These are phyloP conservation scores for Thryonomys swinderianus DNA, from an alignment of 2,113 vertebrate genomes.

Conservation along the genomic window DNA sequence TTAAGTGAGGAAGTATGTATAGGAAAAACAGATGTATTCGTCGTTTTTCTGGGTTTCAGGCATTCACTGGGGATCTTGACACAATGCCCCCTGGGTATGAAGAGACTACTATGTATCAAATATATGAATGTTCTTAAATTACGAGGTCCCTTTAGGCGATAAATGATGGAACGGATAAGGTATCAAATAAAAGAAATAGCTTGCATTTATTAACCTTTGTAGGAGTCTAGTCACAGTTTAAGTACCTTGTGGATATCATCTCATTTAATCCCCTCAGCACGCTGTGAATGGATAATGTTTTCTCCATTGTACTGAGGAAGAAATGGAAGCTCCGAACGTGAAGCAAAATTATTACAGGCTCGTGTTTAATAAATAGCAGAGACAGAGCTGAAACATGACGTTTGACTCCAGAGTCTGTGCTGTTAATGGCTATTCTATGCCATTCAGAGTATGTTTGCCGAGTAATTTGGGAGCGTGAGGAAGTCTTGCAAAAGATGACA, in stretches of 20 bases:
- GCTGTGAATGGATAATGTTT: background rate
- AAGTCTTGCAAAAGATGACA: slow-evolving; percentile 29
- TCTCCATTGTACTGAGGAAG: background rate
- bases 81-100: background rate
- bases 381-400: background rate
- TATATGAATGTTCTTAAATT: slow-evolving; percentile 20
- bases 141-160: background rate
- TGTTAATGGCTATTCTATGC: background rate
- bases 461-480: background rate
- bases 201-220: background rate
- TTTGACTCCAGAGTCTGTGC: background rate
- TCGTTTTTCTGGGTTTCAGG: background rate
- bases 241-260: background rate
- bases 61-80: background rate
- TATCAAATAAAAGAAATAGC: background rate
- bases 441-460: background rate
- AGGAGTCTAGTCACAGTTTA: background rate
- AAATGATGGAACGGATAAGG: background rate
- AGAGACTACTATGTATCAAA: background rate
- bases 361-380: background rate
- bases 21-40: background rate
- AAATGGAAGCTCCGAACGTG: background rate
- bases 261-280: background rate
- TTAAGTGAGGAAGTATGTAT: background rate
- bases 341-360: background rate